A percentile compares a stretch with the other conserved stretches of the same genome.
Conservation (phyloP, 2,113 vertebrate genomes). For the Actenoides lindsayi region DNA sequence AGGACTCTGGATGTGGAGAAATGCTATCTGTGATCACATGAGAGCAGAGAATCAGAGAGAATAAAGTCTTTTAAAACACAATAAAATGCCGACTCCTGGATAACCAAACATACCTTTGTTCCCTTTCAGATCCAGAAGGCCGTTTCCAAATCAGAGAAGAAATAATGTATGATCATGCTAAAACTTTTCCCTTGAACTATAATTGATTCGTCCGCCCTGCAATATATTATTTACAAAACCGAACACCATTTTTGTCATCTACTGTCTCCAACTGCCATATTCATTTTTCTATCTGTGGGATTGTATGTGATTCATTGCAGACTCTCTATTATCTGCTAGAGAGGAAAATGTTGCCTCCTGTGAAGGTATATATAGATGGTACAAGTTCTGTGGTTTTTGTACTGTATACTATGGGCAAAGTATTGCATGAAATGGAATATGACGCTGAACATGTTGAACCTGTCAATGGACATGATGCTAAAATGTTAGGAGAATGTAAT, state of each 20-base stretch:
- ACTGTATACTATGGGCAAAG: not conserved
- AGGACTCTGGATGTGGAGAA: conserved; percentile 6
- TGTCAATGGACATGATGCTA: not conserved
- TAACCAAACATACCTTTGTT: not conserved
- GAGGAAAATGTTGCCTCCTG: not conserved
- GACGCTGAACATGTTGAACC: not conserved
- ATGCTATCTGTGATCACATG: not conserved
- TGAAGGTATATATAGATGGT: not conserved
- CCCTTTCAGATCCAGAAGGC: not conserved
- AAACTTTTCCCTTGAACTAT: not conserved
- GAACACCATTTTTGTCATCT: not conserved
- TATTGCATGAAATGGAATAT: not conserved
- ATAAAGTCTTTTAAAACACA: not conserved
- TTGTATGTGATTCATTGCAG: not conserved
- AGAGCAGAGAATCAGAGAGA: not conserved
- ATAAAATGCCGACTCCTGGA: not conserved
- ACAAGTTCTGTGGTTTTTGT: not conserved
- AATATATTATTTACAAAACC: not conserved
- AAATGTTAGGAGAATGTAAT: not conserved
- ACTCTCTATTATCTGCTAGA: not conserved
- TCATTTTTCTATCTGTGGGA: not conserved
- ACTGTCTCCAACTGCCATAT: not conserved
- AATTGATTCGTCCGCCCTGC: not conserved
- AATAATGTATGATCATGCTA: not conserved
- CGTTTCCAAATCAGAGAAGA: not conserved